A percentile compares a stretch with the other conserved stretches of the same genome.
Conservation (phyloP, 2,888 invertebrate species). For the Hydriomena furcata region DNA sequence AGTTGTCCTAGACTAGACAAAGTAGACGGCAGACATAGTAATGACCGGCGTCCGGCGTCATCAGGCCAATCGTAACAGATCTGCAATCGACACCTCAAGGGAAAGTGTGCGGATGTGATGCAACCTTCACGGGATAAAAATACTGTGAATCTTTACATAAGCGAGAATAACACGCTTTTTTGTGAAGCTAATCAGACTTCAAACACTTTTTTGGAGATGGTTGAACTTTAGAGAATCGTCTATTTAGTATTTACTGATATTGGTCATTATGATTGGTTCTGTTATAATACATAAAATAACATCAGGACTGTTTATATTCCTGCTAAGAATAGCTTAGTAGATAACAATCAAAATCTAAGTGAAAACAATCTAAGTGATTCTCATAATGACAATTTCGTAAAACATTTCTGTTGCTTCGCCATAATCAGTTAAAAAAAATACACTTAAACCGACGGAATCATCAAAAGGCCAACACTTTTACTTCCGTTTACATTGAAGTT, state of each 20-base stretch:
- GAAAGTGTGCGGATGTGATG: constrained; percentile 40
- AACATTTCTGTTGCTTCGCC: too few relatives aligned
- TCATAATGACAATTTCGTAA: neutral
- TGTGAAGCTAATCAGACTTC: constrained; percentile 3
- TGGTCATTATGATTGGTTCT: neutral
- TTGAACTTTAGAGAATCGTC: neutral
- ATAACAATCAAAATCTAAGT: too few relatives aligned
- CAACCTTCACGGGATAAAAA: constrained; percentile 29
- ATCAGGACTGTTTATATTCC: too few relatives aligned
- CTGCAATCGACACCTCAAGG: constrained; percentile 40
- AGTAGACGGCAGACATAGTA: constrained; percentile 26
- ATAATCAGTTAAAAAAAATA: neutral
- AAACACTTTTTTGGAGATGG: constrained; percentile 3
- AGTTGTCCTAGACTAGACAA: constrained; percentile 21
- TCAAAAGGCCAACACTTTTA: constrained; percentile 23
- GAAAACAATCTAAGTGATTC: too few relatives aligned
- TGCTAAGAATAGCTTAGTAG: too few relatives aligned
- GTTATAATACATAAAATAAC: too few relatives aligned
- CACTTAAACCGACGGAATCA: constrained; percentile 1
- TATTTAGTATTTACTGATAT: too few relatives aligned
- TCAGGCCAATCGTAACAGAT: constrained; percentile 35
- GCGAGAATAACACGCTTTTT: constrained; percentile 6
- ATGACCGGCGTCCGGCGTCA: constrained; percentile 33
- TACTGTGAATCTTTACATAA: constrained; percentile 8
- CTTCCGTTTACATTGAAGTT: constrained; percentile 25